Evolutionary conservation across 2,888 invertebrate species (phyloP).

Genomic region (Troides helena): DNA sequence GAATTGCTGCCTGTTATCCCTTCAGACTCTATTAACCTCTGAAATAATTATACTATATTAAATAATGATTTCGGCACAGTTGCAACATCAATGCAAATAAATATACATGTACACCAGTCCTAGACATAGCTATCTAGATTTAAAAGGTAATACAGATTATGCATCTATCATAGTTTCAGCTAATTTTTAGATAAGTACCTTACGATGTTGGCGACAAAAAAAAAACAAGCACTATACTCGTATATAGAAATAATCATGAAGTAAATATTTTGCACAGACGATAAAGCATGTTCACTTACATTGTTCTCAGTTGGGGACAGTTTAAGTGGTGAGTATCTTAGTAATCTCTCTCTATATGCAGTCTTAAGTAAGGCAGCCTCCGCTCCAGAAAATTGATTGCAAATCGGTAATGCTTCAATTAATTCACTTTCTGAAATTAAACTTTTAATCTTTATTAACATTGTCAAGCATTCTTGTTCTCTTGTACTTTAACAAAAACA

Average conservation of each 20-base stretch:
- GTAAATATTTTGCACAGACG: too few species aligned
- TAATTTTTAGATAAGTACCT: too few species aligned
- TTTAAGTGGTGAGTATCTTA: slow-evolving; percentile 87
- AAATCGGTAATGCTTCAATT: slow-evolving; percentile 84
- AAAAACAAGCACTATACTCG: too few species aligned
- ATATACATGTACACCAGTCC: not conserved
- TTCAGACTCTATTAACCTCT: slow-evolving; percentile 1
- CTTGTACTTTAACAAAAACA: too few species aligned
- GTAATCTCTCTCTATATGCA: slow-evolving; percentile 90
- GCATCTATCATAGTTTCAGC: too few species aligned
- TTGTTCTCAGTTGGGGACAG: slow-evolving; percentile 36
- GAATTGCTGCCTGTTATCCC: not conserved
- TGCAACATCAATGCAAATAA: not conserved
- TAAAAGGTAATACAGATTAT: too few species aligned
- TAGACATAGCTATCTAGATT: too few species aligned
- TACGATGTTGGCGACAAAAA: too few species aligned
- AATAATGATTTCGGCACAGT: not conserved
- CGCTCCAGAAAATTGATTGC: slow-evolving; percentile 78
- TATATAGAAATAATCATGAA: too few species aligned
- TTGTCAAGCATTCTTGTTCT: too few species aligned
- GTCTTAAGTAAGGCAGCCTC: slow-evolving; percentile 86
- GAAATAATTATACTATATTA: too few species aligned
- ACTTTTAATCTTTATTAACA: not conserved
- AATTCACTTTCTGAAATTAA: slow-evolving; percentile 82
- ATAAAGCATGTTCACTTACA: slow-evolving; percentile 7